Conservation (phyloP, 2,888 invertebrate species). For the Heliconius charithonia region DNA sequence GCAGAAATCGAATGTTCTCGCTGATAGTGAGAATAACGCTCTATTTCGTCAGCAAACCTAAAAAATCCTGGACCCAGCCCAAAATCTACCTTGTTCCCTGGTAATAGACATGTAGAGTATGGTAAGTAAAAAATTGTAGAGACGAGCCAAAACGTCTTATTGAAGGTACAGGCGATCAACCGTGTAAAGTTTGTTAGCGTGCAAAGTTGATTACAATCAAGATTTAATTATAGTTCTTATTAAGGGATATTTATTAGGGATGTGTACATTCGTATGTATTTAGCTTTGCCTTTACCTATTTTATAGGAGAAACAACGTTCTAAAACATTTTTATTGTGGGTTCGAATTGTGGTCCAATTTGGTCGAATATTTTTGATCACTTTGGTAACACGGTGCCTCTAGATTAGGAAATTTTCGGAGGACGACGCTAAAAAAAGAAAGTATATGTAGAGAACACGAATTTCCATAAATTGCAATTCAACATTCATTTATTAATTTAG, state of each 20-base stretch:
- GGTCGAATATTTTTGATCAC: too few relatives aligned
- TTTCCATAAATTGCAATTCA: too few relatives aligned
- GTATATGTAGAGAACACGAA: too few relatives aligned
- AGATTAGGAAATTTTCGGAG: too few relatives aligned
- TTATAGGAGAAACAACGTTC: too few relatives aligned
- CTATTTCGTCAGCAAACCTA: constrained; percentile 43
- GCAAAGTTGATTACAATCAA: constrained; percentile 42
- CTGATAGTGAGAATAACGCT: constrained; percentile 52
- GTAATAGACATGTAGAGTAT: not conserved
- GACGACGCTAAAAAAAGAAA: too few relatives aligned
- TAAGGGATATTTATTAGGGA: constrained; percentile 16
- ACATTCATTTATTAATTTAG: too few relatives aligned
- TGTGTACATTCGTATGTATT: not conserved
- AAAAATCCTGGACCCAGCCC: constrained; percentile 1
- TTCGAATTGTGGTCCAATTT: too few relatives aligned
- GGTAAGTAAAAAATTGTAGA: constrained; percentile 10
- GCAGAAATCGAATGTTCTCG: constrained; percentile 52
- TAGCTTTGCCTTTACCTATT: not conserved
- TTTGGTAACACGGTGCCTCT: too few relatives aligned
- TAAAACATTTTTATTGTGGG: too few relatives aligned
- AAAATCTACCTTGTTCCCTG: constrained; percentile 36
- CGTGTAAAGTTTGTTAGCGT: constrained; percentile 46
- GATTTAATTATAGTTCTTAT: constrained; percentile 43
- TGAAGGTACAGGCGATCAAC: constrained; percentile 43
- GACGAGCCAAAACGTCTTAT: constrained; percentile 37